phyloP scores from a whole-genome alignment of 1,140 invertebrate species.

The Hycleus cichorii region DNA sequence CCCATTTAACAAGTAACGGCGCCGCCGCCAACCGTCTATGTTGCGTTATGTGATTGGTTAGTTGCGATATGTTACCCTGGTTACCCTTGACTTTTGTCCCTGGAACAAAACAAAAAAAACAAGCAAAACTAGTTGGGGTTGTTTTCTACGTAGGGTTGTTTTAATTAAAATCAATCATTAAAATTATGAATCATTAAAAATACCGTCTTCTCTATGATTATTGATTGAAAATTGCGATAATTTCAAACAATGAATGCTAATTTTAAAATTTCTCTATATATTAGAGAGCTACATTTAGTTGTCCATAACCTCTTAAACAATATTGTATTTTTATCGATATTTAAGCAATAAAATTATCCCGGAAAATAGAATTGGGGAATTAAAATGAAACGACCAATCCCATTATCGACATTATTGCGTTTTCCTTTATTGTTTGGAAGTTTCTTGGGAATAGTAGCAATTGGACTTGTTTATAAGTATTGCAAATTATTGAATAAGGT shows the following conservation, averaged over 20 bases:
- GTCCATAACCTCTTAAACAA: not conserved
- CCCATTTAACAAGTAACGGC: no score
- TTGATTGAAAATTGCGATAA: no score
- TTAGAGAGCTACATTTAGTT: no score
- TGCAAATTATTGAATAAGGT: conserved; percentile 5
- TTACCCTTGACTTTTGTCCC: no score
- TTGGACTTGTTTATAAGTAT: conserved; percentile 17
- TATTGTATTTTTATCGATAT: not conserved
- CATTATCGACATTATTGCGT: conserved; percentile 8
- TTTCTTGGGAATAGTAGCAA: conserved; percentile 5
- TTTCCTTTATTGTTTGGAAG: conserved; percentile 16
- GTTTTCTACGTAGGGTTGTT: not conserved
- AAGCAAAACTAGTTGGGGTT: not conserved
- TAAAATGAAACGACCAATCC: conserved; percentile 3
- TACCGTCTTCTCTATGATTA: not conserved
- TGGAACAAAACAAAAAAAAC: no score
- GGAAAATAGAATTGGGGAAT: not conserved
- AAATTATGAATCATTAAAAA: not conserved
- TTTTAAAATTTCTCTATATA: no score
- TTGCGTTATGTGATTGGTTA: no score
- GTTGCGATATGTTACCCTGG: no score
- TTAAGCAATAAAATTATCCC: not conserved
- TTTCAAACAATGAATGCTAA: no score
- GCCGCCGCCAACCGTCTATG: no score
- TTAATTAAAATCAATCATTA: not conserved